Base-by-base conservation (phyloP, 1,140 invertebrate genomes). In the Scylla paramamosain region DNA sequence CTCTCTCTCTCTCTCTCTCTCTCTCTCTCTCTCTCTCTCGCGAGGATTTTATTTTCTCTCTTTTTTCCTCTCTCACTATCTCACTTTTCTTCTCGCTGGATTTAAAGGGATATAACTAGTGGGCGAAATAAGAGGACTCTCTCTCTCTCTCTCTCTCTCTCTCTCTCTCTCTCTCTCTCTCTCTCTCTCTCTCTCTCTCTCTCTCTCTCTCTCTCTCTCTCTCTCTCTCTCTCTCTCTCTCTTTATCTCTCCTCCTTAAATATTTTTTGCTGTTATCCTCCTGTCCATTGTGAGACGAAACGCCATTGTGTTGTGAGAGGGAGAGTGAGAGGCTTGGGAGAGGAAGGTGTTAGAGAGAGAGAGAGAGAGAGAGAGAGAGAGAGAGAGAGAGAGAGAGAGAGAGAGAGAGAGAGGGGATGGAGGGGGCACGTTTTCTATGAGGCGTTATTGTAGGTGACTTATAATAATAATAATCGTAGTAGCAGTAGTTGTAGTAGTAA, bases 161-260 rank as follows among this genome's bases (percentile, higher is more conserved):
- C 59, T 67, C 59, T 67, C 67, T 77, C 67, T 77, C 67, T 77
- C 67, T 77, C 67, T 77, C 67, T 77, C 67, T 77, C 67, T 77
- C 67, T 77, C 67, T 77, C 67, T 77, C n/a, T n/a, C n/a, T 77
- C 67, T 77, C 67, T 77, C 67, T 77, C 67, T 77, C 67, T 77
- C 67, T 77, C 67, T 77, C 67, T 77, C 67, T 77, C 67, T 77
- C 67, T 77, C 67, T 77, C 67, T 77, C 67, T 77, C 67, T 77
- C 67, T 77, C 52, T 59, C 52, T 59, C 52, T 59, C 52, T 59
- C 52, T 59, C 52, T 59, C 52, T 59, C 52, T 59, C 52, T 59
- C 52, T 59, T 20, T 59, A 12, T 77, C 20, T 77, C 25, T 77
- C 67, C n/a, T 77, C 67, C n/a, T 77, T n/a, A n/a, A 77, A 25